Evolutionary conservation across 2,888 invertebrate species (phyloP).

Genomic region (Hyles lineata): DNA sequence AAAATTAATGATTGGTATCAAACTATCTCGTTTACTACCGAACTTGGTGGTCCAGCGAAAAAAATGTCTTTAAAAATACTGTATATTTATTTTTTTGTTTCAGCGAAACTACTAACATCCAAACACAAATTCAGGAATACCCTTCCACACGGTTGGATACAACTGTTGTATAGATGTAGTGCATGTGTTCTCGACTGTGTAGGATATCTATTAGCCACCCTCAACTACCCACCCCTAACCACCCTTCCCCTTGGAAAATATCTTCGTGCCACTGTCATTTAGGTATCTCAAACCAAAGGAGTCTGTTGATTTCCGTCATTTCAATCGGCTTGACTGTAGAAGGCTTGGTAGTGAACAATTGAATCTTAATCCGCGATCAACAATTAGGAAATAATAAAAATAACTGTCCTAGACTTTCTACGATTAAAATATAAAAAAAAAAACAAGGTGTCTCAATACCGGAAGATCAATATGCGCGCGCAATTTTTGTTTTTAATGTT

Average conservation of each 20-base stretch:
- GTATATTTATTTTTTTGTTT: too few species aligned
- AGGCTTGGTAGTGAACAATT: too few species aligned
- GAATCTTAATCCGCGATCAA: too few species aligned
- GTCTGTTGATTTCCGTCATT: too few species aligned
- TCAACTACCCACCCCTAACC: neutral
- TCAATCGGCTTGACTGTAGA: too few species aligned
- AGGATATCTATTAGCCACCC: slow-evolving; percentile 1
- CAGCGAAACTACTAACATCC: too few species aligned
- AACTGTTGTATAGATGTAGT: neutral
- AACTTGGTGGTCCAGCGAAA: too few species aligned
- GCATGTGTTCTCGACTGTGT: neutral
- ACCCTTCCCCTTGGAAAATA: neutral
- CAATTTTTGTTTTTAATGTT: neutral
- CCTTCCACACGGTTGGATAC: neutral
- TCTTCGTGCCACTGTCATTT: neutral
- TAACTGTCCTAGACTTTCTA: neutral
- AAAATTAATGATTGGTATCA: too few species aligned
- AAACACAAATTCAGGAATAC: too few species aligned
- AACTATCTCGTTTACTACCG: too few species aligned
- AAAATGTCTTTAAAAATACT: too few species aligned
- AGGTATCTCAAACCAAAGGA: neutral
- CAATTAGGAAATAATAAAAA: neutral
- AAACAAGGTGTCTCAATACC: neutral
- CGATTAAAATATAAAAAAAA: neutral
- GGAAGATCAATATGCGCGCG: slow-evolving; percentile 29